Evolutionary conservation across 2,888 invertebrate genomes (phyloP), one percentile per base, ranked within the genome.

Genomic region (Rhimphoctona megacephalus): DNA sequence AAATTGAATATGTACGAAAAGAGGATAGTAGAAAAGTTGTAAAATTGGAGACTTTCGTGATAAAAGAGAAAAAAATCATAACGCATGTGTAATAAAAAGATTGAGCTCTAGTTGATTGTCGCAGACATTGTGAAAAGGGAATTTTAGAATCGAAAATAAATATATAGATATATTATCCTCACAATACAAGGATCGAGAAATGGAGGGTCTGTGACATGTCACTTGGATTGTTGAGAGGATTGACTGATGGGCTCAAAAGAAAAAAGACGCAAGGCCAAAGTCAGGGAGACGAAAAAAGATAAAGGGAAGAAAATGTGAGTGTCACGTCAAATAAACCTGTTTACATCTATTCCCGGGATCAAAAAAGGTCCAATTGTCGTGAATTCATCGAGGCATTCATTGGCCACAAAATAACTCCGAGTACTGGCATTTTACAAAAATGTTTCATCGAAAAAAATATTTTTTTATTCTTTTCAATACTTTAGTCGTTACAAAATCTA

Each of bases 211-310:
- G 72, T 22, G 49, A 72, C 19, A 72, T 33, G 33, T 72, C 57
- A 33, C 43, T 80, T 22, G 36, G 36, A 61, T 57, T 49, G 46
- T 64, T 72, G 64, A 72, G 72, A 43, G 57, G 61, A 80, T 64
- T 70, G 72, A 80, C 36, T 72, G 72, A 80, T 72, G 80, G 61
- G 46, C 61, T 49, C 39, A 77, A 36, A 77, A 49, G 49, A 78
- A 22, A 70, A 46, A 72, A 61, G 43, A 46, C 36, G 9, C n/a
- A 19, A 36, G 36, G 46, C 22, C 22, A 72, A 46, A 72, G 54
- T 69, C 43, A 61, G 61, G 64, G 33, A 33, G 72, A 61, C 30
- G 61, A 70, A 72, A 33, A 22, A 33, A 64, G 61, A 61, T 46
- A 9, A 49, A 64, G 61, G 33, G 33, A 49, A 7, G 46, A 52